Percentiles rank a stretch among this genome's conserved stretches.
Evolutionary conservation across 2,888 invertebrate species (phyloP).

Genomic region (Gryllus longicercus): DNA sequence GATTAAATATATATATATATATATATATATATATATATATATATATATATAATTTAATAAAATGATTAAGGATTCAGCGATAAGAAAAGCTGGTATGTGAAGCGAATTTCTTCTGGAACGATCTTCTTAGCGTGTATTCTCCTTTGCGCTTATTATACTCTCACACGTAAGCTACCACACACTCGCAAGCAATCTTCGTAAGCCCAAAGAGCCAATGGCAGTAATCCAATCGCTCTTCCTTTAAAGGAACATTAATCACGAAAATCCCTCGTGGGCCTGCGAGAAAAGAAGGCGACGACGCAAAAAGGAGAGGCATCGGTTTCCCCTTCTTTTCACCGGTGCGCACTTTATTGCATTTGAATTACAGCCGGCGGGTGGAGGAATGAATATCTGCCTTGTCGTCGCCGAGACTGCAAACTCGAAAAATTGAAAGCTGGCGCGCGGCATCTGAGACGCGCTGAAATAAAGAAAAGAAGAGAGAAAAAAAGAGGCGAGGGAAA

Average conservation of each 20-base stretch:
- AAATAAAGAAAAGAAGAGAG: no score
- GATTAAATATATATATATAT: no score
- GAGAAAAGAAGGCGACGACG: background rate
- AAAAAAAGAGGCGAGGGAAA: no score
- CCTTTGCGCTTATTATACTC: background rate
- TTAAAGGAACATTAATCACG: conserved; percentile 5
- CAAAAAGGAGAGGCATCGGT: background rate
- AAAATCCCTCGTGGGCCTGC: background rate
- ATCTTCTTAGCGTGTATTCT: no score
- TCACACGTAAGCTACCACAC: background rate
- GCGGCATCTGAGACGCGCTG: background rate
- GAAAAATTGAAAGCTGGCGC: background rate
- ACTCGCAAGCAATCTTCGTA: background rate
- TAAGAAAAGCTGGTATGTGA: no score
- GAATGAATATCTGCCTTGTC: background rate
- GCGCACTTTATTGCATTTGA: conserved; percentile 1
- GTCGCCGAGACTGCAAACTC: background rate
- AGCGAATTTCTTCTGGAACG: no score
- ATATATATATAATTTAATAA: no score
- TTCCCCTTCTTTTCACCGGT: background rate
- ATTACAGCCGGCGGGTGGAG: background rate
- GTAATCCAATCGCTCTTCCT: background rate
- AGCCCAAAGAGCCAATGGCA: background rate
- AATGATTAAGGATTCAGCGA: no score
- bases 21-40: no score